These are phyloP conservation scores for Agriopis leucophaearia DNA, from an alignment of 2,888 invertebrate species.

Conservation along the genomic window DNA sequence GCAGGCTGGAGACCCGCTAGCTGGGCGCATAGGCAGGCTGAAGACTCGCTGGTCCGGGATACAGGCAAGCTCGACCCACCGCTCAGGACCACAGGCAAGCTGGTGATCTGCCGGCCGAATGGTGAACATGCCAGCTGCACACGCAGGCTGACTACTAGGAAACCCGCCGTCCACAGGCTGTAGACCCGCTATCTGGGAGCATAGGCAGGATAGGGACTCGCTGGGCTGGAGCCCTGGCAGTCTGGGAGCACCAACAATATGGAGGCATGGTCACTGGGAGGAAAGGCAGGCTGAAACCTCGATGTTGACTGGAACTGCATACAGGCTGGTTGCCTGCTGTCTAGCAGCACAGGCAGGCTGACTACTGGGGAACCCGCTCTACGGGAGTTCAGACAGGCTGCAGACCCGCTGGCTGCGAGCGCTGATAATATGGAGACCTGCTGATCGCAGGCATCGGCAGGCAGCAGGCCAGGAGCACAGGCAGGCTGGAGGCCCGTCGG, in stretches of 20 bases:
- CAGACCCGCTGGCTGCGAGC: neutral
- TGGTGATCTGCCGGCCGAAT: neutral
- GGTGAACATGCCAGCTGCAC: neutral
- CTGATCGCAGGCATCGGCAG: neutral
- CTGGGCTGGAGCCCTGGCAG: neutral
- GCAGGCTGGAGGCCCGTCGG: conserved; percentile 4
- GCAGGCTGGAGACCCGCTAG: conserved; percentile 2
- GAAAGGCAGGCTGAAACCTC: conserved; percentile 5
- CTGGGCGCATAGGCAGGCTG: neutral
- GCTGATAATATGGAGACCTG: neutral
- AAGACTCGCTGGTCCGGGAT: neutral
- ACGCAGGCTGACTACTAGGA: too few species aligned
- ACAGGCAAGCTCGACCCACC: conserved; percentile 7
- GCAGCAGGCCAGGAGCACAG: neutral
- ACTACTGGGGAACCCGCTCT: neutral
- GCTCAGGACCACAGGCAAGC: neutral
- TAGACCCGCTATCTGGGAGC: neutral
- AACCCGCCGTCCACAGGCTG: too few species aligned
- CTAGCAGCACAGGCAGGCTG: conserved; percentile 1
- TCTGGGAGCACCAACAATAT: neutral
- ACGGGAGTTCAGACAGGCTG: conserved; percentile 1
- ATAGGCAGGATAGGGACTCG: neutral
- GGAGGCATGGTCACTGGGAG: neutral
- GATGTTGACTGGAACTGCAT: neutral
- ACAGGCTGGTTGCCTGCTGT: neutral